A percentile compares a stretch with the other conserved stretches of the same genome.
These are phyloP conservation scores for Zoroaster sp. DNA, from an alignment of 53 echinoderm and acorn worm species.

Conservation along the genomic window DNA sequence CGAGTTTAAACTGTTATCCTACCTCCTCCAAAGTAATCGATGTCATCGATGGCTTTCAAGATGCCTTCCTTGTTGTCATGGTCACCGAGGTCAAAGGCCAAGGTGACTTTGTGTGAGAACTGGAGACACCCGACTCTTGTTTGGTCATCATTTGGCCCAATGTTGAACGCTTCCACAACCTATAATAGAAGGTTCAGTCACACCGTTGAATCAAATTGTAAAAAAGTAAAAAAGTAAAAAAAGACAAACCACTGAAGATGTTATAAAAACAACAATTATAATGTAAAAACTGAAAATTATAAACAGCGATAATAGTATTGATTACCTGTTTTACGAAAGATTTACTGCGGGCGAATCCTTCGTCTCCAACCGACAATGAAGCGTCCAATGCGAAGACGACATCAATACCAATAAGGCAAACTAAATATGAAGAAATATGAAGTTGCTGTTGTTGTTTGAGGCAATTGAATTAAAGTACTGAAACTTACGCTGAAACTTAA, in stretches of 20 bases:
- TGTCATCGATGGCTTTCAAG: constrained; percentile 29
- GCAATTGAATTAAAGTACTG: background rate
- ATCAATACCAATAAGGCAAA: constrained; percentile 32
- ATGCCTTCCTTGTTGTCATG: constrained; percentile 39
- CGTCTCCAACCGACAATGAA: constrained; percentile 22
- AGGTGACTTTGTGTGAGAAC: constrained; percentile 27
- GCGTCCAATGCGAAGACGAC: constrained; percentile 37
- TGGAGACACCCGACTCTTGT: constrained; percentile 36
- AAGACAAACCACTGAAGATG: background rate
- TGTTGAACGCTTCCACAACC: constrained; percentile 31
- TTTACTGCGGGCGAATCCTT: constrained; percentile 20
- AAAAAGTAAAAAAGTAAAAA: no score
- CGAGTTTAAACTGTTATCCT: no score
- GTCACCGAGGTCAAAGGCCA: constrained; percentile 53
- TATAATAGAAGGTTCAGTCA: background rate
- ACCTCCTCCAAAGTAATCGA: constrained; percentile 29
- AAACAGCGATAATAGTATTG: no score
- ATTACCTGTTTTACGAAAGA: constrained; percentile 31
- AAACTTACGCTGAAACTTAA: no score
- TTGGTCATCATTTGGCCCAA: constrained; percentile 33
- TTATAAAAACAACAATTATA: no score
- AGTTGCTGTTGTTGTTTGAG: background rate
- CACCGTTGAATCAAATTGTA: background rate
- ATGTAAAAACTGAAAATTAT: no score
- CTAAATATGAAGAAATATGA: background rate